These are phyloP conservation scores for Teleogryllus occipitalis DNA, from an alignment of 1,140 invertebrate species.

Conservation along the genomic window DNA sequence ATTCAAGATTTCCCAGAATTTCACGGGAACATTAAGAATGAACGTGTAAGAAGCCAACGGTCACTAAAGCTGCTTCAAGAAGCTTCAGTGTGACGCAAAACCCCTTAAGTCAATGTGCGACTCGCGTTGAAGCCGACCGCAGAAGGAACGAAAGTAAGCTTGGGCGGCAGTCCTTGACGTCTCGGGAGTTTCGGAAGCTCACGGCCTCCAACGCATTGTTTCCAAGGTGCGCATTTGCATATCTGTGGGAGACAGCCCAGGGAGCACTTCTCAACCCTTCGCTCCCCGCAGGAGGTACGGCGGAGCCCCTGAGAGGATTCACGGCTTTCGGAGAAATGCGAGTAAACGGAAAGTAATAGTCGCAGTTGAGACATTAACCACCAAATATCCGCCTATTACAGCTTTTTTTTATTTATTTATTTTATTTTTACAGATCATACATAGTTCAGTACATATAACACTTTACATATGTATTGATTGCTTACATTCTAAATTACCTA, in stretches of 20 bases:
- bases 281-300: too few relatives aligned
- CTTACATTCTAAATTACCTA: too few relatives aligned
- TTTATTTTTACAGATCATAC: too few relatives aligned
- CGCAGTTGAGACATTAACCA: too few relatives aligned
- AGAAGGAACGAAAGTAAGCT: background rate
- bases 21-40: background rate
- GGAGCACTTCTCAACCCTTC: background rate
- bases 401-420: too few relatives aligned
- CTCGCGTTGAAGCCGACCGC: too few relatives aligned
- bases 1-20: background rate
- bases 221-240: background rate
- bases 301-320: too few relatives aligned
- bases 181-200: background rate
- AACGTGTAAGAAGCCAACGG: background rate
- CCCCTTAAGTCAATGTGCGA: background rate
- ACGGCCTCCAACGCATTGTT: background rate
- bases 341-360: too few relatives aligned
- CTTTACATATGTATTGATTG: too few relatives aligned
- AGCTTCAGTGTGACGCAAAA: background rate
- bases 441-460: too few relatives aligned
- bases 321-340: too few relatives aligned
- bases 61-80: background rate
- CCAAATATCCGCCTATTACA: too few relatives aligned
- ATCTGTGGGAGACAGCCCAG: background rate
- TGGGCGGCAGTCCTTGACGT: background rate